Base-by-base conservation (phyloP, 2,113 vertebrate species). In the Ameiurus melas region DNA sequence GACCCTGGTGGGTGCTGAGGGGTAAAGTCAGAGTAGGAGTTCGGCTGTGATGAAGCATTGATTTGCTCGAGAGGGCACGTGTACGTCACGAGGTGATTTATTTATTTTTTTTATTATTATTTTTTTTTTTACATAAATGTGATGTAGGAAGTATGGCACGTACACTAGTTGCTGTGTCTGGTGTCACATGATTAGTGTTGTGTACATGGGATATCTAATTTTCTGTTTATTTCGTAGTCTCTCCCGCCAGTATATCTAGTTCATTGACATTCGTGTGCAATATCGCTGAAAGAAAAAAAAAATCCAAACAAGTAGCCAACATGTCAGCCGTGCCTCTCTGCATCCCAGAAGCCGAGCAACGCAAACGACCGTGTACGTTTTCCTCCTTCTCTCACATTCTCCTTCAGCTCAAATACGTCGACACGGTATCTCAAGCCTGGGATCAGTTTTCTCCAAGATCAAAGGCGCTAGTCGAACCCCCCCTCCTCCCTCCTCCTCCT, bases 381-480 rank as follows among this genome's bases (percentile, higher is more conserved):
- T 83, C 57, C 62, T 36, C 85, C n/a, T 71, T 43, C 62, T 71
- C 62, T 75, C 81, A 82, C 19, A 8, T 68, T 88, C n/a, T 75
- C 62, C 73, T 86, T 86, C 85, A 81, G 90, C 89, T 91, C 87
- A 91, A 88, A 89, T 86, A 89, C 82, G 77, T 71, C 75, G 86
- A 93, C 93, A 92, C 93, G 93, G 93, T 95, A 95, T 96, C 95
- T 95, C 93, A 88, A 94, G 94, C 94, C 94, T 94, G 93, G 92
- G 94, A 95, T 95, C 94, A 86, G 93, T 95, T 96, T 95, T 95
- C 95, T 94, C 90, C 13, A 9, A 95, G 93, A 96, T 96, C 95
- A 96, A 95, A 96, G 95, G 92, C 92, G 89, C 89, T 93, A 30
- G 51, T 79, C 39, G 14, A 14, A 82, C 64, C 51, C 22, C 57